phyloP scores from a whole-genome alignment of 2,113 vertebrate species.

The Antechinus stuartii region DNA sequence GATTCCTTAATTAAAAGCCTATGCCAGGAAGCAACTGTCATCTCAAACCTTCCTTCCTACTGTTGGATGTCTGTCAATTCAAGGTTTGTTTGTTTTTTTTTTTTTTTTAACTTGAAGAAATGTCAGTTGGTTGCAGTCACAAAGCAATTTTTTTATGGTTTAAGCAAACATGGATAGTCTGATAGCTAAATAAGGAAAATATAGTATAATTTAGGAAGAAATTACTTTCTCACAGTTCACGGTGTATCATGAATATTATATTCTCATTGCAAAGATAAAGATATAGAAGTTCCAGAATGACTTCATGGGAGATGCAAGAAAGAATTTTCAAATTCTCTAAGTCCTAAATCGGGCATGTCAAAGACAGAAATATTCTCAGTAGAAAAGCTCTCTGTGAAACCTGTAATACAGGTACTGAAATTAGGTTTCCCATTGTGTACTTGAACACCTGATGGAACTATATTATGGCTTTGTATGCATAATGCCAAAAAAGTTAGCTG shows the following conservation, averaged over 20 bases:
- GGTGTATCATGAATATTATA: background rate
- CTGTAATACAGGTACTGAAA: slow-evolving; percentile 36
- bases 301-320: slow-evolving; percentile 33
- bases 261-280: slow-evolving; percentile 24
- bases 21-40: slow-evolving; percentile 60
- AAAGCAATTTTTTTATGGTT: slow-evolving; percentile 73
- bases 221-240: slow-evolving; percentile 10
- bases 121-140: slow-evolving; percentile 58
- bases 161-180: slow-evolving; percentile 65
- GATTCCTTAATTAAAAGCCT: slow-evolving; percentile 75
- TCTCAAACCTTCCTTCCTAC: slow-evolving; percentile 55
- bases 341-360: background rate
- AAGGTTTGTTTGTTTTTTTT: slow-evolving; percentile 60
- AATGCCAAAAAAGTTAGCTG: slow-evolving; percentile 31
- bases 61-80: slow-evolving; percentile 64
- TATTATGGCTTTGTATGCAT: background rate
- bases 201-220: slow-evolving; percentile 47
- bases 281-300: slow-evolving; percentile 20
- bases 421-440: slow-evolving; percentile 29
- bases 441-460: slow-evolving; percentile 38
- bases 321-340: background rate
- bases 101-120: slow-evolving; percentile 71
- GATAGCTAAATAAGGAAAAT: slow-evolving; percentile 67
- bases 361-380: slow-evolving; percentile 38
- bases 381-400: slow-evolving; percentile 16